Conservation (phyloP, 2,797 vertebrate species). For the Enoplosus armatus region DNA sequence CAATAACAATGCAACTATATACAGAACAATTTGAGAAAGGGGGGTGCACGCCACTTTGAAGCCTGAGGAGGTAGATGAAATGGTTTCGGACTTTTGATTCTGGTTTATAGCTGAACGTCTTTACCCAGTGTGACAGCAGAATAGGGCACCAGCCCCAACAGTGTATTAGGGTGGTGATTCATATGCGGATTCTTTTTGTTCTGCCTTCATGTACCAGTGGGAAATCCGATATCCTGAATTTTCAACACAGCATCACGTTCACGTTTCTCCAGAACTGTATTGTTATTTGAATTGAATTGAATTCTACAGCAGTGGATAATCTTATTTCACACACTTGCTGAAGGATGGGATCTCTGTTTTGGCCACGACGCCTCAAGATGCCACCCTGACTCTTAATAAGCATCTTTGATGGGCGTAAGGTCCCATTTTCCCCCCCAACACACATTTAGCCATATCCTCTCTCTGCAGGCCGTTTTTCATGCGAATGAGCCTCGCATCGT, state of each 20-base stretch:
- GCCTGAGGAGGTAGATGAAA: background rate
- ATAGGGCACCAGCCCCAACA: too few species aligned
- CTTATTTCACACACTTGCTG: background rate
- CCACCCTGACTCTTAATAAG: slow-evolving; percentile 11
- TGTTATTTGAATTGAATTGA: too few species aligned
- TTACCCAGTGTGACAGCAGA: background rate
- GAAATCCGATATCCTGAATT: background rate
- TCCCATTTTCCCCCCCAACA: background rate
- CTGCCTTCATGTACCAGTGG: background rate
- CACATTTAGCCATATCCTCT: slow-evolving; percentile 62
- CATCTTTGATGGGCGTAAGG: slow-evolving; percentile 6
- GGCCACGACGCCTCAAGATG: background rate
- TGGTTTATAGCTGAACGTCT: background rate
- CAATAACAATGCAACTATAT: background rate
- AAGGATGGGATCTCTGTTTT: background rate
- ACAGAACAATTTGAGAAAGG: background rate
- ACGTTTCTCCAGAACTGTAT: too few species aligned
- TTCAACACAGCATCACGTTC: background rate
- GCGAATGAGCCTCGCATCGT: slow-evolving; percentile 47
- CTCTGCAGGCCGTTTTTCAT: slow-evolving; percentile 64
- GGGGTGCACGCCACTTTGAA: too few species aligned
- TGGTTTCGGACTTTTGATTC: too few species aligned
- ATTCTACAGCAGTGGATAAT: background rate
- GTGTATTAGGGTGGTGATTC: too few species aligned
- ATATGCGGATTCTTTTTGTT: background rate